phyloP scores from a whole-genome alignment of 2,888 invertebrate genomes.

The Bombylius major region DNA sequence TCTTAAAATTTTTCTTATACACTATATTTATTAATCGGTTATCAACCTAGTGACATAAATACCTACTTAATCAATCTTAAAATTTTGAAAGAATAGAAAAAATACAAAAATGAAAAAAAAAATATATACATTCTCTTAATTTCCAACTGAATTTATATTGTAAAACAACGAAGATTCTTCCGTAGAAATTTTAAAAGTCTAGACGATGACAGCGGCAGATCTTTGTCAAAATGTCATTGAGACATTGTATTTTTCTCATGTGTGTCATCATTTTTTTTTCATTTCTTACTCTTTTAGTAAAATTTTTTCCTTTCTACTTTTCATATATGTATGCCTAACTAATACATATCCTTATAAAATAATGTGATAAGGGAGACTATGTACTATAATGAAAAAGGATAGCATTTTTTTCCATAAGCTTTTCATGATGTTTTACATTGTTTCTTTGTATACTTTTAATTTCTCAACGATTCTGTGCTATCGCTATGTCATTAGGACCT shows the following conservation, averaged over 20 bases:
- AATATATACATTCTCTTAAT: too few species aligned
- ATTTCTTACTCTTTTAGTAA: background rate
- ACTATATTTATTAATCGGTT: too few species aligned
- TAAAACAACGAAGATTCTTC: too few species aligned
- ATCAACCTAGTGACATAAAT: too few species aligned
- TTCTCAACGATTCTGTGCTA: background rate
- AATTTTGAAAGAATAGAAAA: too few species aligned
- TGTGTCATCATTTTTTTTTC: constrained; percentile 1
- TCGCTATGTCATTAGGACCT: background rate
- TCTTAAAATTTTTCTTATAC: too few species aligned
- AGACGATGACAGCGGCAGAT: background rate
- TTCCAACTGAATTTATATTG: too few species aligned
- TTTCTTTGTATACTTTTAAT: background rate
- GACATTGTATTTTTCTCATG: background rate
- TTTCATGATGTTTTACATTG: background rate
- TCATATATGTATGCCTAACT: background rate
- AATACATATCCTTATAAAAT: too few species aligned
- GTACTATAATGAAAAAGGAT: background rate
- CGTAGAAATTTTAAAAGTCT: background rate
- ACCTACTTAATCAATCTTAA: too few species aligned
- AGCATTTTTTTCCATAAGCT: background rate
- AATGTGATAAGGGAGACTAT: too few species aligned
- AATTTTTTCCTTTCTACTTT: background rate
- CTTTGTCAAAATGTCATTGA: constrained; percentile 4
- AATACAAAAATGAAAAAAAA: too few species aligned